Base-by-base conservation (phyloP, 2,113 vertebrate genomes). In the Oryzias celebensis region DNA sequence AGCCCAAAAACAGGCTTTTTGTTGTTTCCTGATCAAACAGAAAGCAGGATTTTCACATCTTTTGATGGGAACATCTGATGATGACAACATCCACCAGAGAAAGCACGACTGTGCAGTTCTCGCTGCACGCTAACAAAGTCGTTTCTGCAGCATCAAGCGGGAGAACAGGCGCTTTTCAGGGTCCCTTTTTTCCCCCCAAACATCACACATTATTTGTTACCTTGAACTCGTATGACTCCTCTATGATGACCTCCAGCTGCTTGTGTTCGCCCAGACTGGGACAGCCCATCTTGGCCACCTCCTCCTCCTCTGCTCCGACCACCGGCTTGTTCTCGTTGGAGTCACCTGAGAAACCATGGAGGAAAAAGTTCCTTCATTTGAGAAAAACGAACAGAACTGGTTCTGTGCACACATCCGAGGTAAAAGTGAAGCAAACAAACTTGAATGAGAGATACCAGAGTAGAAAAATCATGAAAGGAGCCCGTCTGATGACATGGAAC, bases 161-260 rank as follows among this genome's bases (percentile, higher is more conserved):
- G 49, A 22, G 15, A 14, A 14, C n/a, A 50, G 7, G 13, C n/a
- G 49, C 22, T 14, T 51, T 46, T 46, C 15, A 46, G 45, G 45
- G 15, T 47, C 14, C n/a, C 14, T 47, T 47, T 18, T n/a, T 18
- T n/a, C 6, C 18, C 6, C 2, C 4, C 7, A 6, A n/a, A 12
- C n/a, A 2, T 10, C 47, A 18, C 6, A n/a, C 14, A 20, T 41
- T 28, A 12, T 46, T 3, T 4, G 54, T 65, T 74, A 92, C 92
- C 92, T 93, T 93, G 18, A 93, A 93, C 77, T 93, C 92, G 48
- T 93, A 93, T 41, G 92, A 93, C 79, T 93, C 92, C 10, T 93
- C 92, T 48, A 93, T 93, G 80, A 93, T 62, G 72, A 93, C 88
- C 59, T 93, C 91, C 22, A 93, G 44, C 14, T 86, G 79, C 14